phyloP scores from a whole-genome alignment of 2,888 invertebrate species.

The Amblyjoppa fuscipennis region DNA sequence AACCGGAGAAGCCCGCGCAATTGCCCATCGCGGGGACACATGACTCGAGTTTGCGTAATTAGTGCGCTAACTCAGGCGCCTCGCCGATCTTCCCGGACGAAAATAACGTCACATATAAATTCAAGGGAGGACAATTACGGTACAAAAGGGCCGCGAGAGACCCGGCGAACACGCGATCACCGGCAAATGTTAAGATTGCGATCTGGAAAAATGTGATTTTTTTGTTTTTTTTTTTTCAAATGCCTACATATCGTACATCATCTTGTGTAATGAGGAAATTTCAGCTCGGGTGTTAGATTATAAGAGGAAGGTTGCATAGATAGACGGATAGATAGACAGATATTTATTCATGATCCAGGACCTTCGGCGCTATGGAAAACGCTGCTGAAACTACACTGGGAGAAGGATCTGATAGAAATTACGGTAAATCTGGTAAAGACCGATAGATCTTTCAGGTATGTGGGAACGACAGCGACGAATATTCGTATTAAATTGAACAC shows the following conservation, averaged over 20 bases:
- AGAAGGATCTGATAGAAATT: no score
- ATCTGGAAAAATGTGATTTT: conserved; percentile 20
- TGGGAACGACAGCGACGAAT: no score
- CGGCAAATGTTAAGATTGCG: not conserved
- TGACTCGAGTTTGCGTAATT: conserved; percentile 51
- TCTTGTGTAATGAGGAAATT: conserved; percentile 32
- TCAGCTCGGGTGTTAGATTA: conserved; percentile 9
- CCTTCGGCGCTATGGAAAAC: no score
- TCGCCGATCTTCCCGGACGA: conserved; percentile 15
- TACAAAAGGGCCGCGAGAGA: conserved; percentile 40
- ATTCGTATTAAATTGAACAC: no score
- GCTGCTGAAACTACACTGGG: no score
- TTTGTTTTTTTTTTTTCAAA: not conserved
- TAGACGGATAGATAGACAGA: no score
- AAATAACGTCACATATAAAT: conserved; percentile 37
- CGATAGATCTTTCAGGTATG: no score
- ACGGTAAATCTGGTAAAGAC: no score
- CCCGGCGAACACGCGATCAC: conserved; percentile 3
- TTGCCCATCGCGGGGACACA: conserved; percentile 7
- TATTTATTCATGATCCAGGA: no score
- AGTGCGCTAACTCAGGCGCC: conserved; percentile 42
- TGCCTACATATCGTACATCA: not conserved
- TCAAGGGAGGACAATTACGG: conserved; percentile 34
- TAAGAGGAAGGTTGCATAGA: conserved; percentile 20
- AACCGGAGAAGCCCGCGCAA: conserved; percentile 23